Base-by-base conservation (phyloP, 2,113 vertebrate genomes). In the Stercorarius parasiticus region DNA sequence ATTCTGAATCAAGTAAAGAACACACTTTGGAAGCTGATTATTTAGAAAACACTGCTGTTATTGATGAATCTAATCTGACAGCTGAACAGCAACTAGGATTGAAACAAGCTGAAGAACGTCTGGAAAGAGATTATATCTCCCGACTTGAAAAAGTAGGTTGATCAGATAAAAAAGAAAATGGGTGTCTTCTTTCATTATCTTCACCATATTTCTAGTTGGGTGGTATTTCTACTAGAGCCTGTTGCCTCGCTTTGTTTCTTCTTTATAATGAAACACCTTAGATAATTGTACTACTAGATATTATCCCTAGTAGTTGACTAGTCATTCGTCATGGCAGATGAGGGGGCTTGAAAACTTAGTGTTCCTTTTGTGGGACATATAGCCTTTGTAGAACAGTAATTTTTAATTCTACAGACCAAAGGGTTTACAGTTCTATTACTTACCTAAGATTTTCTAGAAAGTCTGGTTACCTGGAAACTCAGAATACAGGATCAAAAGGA, bases 101-200 rank as follows among this genome's bases (percentile, higher is more conserved):
- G 97, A 99, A 98, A 96, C 99, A 99, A 98, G 99, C 99, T 11
- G 99, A 99, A 98, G 99, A 99, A 95, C 98, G 99, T 58, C 98
- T 99, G 95, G 98, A 98, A 98, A 99, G 99, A 98, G 99, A 99
- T 98, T 99, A 99, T 97, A 99, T 99, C 96, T 99, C 99, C 97
- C 98, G 99, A 65, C 98, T 99, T 93, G 96, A 99, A 94, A 99
- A 99, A 98, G 99, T 99, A 98, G 97, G 95, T 95, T 96, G 69
- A 93, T 93, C 89, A 95, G 73, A 71, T 72, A 53, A 61, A 92
- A 76, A 66, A 82, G 80, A 93, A 96, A 92, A 96, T 55, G 25
- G 47, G 66, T 62, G 47, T 91, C 45, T 17, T 96, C 43, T 92
- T 81, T 91, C 69, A 84, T 95, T 88, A 64, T 36, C 43, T 55